A percentile compares a stretch with the other conserved stretches of the same genome.
phyloP scores from a whole-genome alignment of 1,140 invertebrate species.

The Linepithema humile region DNA sequence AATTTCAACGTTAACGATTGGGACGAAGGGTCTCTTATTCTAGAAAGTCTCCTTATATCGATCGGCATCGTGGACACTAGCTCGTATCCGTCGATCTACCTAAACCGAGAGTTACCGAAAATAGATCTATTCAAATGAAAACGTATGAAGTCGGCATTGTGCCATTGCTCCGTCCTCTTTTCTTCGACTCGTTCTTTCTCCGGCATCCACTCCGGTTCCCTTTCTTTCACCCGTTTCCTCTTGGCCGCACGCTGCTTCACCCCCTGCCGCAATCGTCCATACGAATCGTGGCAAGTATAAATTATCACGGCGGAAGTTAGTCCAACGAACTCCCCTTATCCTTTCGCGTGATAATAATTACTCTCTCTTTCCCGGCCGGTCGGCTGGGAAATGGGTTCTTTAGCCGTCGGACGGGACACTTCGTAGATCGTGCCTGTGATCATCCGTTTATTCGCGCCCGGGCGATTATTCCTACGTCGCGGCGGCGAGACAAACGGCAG shows the following conservation, averaged over 20 bases:
- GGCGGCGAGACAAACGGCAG: background rate
- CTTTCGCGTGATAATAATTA: slow-evolving; percentile 74
- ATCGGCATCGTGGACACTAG: background rate
- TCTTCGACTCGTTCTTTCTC: background rate
- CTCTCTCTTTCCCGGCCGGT: slow-evolving; percentile 67
- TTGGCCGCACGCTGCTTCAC: background rate
- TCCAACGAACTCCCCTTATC: slow-evolving; percentile 70
- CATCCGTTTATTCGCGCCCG: slow-evolving; percentile 61
- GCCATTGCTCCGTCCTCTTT: slow-evolving; percentile 29
- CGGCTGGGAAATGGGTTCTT: slow-evolving; percentile 69
- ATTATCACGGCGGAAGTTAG: slow-evolving; percentile 73
- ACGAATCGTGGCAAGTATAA: slow-evolving; percentile 67
- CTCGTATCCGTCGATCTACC: background rate
- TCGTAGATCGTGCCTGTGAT: slow-evolving; percentile 66
- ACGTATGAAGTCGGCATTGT: slow-evolving; percentile 57
- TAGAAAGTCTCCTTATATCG: background rate
- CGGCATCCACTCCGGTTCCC: background rate
- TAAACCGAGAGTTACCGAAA: background rate
- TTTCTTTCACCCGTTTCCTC: background rate
- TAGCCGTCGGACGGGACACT: slow-evolving; percentile 66
- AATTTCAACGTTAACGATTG: background rate
- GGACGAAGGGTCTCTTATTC: background rate
- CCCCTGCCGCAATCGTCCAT: background rate
- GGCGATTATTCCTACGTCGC: slow-evolving; percentile 58
- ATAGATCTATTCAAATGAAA: slow-evolving; percentile 55